Evolutionary conservation across 2,797 vertebrate species (phyloP).

Genomic region (Podargus strigoides): DNA sequence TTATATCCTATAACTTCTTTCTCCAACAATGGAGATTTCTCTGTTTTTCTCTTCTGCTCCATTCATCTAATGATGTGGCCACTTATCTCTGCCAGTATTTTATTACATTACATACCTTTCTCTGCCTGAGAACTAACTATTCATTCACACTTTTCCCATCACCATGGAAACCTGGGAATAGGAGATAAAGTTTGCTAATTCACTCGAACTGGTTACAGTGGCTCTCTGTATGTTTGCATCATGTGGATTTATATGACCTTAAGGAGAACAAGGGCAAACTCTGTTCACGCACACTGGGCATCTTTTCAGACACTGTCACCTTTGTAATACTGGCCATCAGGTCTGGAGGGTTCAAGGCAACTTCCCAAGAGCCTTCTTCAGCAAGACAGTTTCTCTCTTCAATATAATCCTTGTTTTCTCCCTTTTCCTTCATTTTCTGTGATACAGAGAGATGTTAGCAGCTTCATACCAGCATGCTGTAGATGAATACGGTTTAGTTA

Average conservation of each 20-base stretch:
- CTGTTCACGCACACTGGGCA: fast-evolving
- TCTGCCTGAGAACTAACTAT: background rate
- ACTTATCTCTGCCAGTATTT: background rate
- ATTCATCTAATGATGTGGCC: background rate
- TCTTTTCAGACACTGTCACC: background rate
- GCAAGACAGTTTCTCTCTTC: background rate
- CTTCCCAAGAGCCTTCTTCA: background rate
- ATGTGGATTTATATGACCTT: fast-evolving
- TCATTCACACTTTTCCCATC: background rate
- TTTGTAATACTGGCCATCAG: fast-evolving
- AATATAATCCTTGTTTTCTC: background rate
- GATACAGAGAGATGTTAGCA: background rate
- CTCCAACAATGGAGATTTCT: background rate
- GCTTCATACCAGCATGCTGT: fast-evolving
- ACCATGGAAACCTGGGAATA: slow-evolving; percentile 17
- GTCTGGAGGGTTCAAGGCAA: fast-evolving
- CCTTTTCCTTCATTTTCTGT: background rate
- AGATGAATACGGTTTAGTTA: background rate
- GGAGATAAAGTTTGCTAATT: background rate
- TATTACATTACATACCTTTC: background rate
- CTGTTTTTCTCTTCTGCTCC: background rate
- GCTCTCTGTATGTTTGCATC: background rate
- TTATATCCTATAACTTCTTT: fast-evolving
- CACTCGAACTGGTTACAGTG: background rate
- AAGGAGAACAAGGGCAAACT: background rate